These are phyloP conservation scores for Erithacus rubecula DNA, from an alignment of 2,797 vertebrate genomes.

Conservation along the genomic window DNA sequence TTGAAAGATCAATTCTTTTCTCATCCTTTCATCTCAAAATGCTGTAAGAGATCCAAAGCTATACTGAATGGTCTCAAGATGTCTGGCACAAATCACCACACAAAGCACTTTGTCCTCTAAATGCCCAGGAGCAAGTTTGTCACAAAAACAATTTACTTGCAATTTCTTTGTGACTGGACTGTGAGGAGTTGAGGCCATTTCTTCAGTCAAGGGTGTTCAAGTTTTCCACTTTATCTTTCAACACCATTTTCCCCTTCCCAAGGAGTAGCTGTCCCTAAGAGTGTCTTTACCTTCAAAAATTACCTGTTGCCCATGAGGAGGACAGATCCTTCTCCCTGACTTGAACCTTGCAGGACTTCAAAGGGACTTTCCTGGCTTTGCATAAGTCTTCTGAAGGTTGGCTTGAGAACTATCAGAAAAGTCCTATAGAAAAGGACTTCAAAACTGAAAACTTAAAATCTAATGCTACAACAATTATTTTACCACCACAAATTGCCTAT, in stretches of 20 bases:
- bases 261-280: neutral
- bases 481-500: neutral
- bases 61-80: neutral
- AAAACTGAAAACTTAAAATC: neutral
- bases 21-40: neutral
- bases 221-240: neutral
- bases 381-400: neutral
- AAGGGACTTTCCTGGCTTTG: neutral
- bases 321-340: neutral
- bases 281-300: neutral
- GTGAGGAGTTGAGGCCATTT: neutral
- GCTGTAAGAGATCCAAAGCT: neutral
- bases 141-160: neutral
- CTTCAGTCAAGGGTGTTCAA: neutral
- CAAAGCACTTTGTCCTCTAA: neutral
- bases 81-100: neutral
- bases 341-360: neutral
- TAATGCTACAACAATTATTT: neutral
- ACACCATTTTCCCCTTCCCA: neutral
- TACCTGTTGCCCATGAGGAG: neutral
- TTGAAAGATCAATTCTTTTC: neutral
- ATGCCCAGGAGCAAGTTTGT: neutral
- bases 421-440: neutral
- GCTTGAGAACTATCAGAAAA: neutral
- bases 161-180: neutral